These are phyloP conservation scores for Drosophila subobscura DNA, from an alignment of 1,140 invertebrate genomes.

Conservation along the genomic window DNA sequence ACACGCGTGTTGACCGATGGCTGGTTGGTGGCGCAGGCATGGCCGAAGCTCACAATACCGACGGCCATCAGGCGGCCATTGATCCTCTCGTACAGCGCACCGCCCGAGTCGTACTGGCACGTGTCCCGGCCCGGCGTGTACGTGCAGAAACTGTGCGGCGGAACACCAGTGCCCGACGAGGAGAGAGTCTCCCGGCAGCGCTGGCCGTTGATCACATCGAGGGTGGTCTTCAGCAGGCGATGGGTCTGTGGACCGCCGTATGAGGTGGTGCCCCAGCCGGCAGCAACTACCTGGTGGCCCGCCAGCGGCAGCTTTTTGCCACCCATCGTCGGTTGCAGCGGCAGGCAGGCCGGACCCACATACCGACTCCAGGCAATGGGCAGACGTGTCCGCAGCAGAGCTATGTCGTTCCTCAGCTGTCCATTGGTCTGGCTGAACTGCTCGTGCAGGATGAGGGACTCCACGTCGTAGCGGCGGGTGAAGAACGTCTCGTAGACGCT, in stretches of 20 bases:
- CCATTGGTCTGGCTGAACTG: conserved; percentile 57
- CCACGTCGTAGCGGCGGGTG: conserved; percentile 63
- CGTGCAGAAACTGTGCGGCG: conserved; percentile 70
- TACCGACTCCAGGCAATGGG: conserved; percentile 65
- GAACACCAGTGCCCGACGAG: conserved; percentile 11
- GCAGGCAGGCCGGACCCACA: conserved; percentile 78
- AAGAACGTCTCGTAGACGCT: conserved; percentile 64
- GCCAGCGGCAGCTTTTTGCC: conserved; percentile 42
- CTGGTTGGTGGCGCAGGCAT: conserved; percentile 85
- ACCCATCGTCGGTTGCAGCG: conserved; percentile 39
- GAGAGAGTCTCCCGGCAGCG: conserved; percentile 47
- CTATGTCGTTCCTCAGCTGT: conserved; percentile 72
- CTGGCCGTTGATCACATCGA: conserved; percentile 64
- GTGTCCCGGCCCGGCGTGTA: conserved; percentile 75
- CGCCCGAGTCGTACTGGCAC: conserved; percentile 81
- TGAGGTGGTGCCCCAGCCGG: conserved; percentile 80
- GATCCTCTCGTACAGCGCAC: conserved; percentile 69
- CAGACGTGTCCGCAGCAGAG: conserved; percentile 55
- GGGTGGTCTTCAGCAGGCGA: conserved; percentile 64
- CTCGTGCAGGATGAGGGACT: conserved; percentile 62
- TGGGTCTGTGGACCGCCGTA: conserved; percentile 75
- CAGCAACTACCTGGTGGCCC: conserved; percentile 63
- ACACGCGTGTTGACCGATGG: conserved; percentile 89
- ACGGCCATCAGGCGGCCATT: conserved; percentile 82
- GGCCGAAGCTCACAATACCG: conserved; percentile 88